phyloP scores from a whole-genome alignment of 1,140 invertebrate species.

The Drosophila baimaii region DNA sequence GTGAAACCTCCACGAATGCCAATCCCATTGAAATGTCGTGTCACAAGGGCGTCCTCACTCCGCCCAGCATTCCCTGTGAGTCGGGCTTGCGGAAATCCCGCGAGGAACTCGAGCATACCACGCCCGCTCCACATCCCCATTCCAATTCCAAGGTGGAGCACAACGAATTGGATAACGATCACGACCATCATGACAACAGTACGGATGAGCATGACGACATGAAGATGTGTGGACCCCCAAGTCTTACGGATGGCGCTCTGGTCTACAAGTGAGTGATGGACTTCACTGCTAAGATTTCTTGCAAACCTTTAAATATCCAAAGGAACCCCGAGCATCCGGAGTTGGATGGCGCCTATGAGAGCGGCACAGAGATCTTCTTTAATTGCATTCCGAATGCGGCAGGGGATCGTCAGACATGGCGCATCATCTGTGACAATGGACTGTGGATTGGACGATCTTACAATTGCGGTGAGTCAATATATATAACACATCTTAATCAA shows the following conservation, averaged over 20 bases:
- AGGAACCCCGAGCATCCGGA: constrained; percentile 74
- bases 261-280: constrained; percentile 74
- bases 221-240: constrained; percentile 79
- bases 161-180: constrained; percentile 85
- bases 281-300: neutral
- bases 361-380: constrained; percentile 92
- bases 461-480: constrained; percentile 87
- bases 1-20: constrained; percentile 85
- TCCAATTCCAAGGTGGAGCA: constrained; percentile 44
- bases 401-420: constrained; percentile 92
- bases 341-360: constrained; percentile 87
- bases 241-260: constrained; percentile 70
- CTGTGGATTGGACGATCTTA: constrained; percentile 91
- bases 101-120: constrained; percentile 70
- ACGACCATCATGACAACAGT: constrained; percentile 61
- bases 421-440: constrained; percentile 92
- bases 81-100: constrained; percentile 73
- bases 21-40: constrained; percentile 86
- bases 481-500: no score
- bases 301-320: neutral
- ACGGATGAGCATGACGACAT: constrained; percentile 78
- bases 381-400: constrained; percentile 91
- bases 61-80: constrained; percentile 86
- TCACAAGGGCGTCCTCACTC: constrained; percentile 88
- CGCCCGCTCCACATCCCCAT: constrained; percentile 32